Conservation (phyloP, 2,113 vertebrate species). For the Saccopteryx bilineata region DNA sequence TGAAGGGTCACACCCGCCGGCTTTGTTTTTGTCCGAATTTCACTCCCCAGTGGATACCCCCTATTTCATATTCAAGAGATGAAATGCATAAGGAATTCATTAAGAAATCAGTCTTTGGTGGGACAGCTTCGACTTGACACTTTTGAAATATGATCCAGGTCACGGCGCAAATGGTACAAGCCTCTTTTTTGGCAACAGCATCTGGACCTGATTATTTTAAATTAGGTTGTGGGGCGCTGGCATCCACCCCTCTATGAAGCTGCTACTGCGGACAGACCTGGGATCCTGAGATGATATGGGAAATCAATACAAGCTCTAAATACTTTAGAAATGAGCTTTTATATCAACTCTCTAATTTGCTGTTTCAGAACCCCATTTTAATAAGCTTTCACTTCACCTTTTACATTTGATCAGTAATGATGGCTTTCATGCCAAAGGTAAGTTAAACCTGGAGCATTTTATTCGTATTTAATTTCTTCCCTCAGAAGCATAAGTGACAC, state of each 20-base stretch:
- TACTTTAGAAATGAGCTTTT: background rate
- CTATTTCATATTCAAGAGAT: conserved; percentile 62
- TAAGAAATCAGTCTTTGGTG: conserved; percentile 81
- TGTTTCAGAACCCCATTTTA: background rate
- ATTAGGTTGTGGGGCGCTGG: conserved; percentile 78
- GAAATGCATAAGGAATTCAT: conserved; percentile 84
- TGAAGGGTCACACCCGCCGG: background rate
- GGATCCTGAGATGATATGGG: background rate
- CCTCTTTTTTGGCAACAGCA: conserved; percentile 83
- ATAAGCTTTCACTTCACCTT: background rate
- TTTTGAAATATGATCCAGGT: conserved; percentile 88
- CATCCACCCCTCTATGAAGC: conserved; percentile 64
- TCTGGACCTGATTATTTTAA: conserved; percentile 88
- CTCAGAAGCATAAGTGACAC: background rate
- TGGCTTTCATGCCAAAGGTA: background rate
- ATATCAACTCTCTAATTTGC: background rate
- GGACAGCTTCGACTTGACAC: conserved; percentile 83
- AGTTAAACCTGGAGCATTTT: background rate
- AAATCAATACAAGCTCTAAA: background rate
- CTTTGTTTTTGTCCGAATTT: conserved; percentile 35
- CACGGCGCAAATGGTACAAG: conserved; percentile 77
- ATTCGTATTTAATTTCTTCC: background rate
- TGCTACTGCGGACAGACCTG: conserved; percentile 29
- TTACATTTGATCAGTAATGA: background rate
- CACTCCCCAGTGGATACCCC: background rate